phyloP scores from a whole-genome alignment of 2,888 invertebrate species.

The Meiosimyza decipiens region DNA sequence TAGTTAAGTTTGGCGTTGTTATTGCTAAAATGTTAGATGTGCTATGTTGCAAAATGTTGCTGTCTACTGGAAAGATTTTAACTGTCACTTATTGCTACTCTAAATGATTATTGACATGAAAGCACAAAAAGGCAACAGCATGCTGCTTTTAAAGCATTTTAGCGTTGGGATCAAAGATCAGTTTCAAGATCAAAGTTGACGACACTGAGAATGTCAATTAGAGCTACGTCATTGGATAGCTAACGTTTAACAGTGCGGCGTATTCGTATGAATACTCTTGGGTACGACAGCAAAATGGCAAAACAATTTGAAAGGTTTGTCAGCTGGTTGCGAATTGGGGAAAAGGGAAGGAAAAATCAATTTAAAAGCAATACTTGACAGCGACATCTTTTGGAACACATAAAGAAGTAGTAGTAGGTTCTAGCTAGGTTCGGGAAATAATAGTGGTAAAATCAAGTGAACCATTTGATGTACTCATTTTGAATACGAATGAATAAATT shows the following conservation, averaged over 20 bases:
- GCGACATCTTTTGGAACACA: background rate
- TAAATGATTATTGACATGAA: slow-evolving; percentile 2
- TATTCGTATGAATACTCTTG: slow-evolving; percentile 1
- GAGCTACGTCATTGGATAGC: background rate
- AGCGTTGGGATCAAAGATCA: background rate
- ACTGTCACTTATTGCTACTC: slow-evolving; percentile 13
- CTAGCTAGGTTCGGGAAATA: too few relatives aligned
- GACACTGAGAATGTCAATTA: slow-evolving; percentile 33
- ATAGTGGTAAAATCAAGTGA: background rate
- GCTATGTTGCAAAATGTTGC: background rate
- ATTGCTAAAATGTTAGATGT: too few relatives aligned
- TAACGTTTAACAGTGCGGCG: background rate
- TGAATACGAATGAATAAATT: background rate
- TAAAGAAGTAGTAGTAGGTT: background rate
- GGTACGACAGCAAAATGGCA: slow-evolving; percentile 19
- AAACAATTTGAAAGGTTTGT: slow-evolving; percentile 11
- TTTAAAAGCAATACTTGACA: background rate
- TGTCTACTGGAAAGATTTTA: background rate
- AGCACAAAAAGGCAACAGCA: background rate
- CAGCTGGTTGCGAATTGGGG: slow-evolving; percentile 1
- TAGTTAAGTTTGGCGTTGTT: too few relatives aligned
- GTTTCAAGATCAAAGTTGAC: slow-evolving; percentile 23
- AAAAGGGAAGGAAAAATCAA: background rate
- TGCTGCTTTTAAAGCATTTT: background rate
- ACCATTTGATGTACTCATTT: too few relatives aligned